These are phyloP conservation scores for Percopsis transmontana DNA, from an alignment of 2,113 vertebrate species.

Conservation along the genomic window DNA sequence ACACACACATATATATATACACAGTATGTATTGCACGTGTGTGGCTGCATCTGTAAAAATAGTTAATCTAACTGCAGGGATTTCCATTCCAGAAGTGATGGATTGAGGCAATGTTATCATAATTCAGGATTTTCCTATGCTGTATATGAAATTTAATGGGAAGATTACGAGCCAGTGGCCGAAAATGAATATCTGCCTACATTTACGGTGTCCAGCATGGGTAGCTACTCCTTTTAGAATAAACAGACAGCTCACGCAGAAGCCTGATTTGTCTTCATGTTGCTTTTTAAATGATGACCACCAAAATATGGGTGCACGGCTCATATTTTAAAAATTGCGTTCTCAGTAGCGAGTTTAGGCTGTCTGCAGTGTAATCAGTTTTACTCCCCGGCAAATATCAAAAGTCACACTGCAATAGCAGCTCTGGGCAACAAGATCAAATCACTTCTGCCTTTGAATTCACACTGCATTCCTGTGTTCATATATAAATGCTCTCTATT, in stretches of 20 bases:
- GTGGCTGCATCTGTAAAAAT: slow-evolving; percentile 18
- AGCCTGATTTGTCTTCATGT: neutral
- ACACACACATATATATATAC: no score
- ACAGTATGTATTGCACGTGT: no score
- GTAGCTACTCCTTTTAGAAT: neutral
- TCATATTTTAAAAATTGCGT: slow-evolving; percentile 14
- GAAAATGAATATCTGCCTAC: slow-evolving; percentile 21
- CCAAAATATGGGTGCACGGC: neutral
- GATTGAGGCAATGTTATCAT: slow-evolving; percentile 65
- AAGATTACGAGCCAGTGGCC: slow-evolving; percentile 37
- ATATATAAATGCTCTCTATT: neutral
- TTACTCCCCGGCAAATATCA: neutral
- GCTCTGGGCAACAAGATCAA: neutral
- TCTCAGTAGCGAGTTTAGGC: slow-evolving; percentile 1
- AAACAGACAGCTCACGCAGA: neutral
- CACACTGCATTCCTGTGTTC: neutral
- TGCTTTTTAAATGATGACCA: neutral
- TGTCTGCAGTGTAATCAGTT: neutral
- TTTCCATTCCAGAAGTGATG: slow-evolving; percentile 49
- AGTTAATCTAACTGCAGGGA: slow-evolving; percentile 40
- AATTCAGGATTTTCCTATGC: slow-evolving; percentile 49
- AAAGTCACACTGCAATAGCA: neutral
- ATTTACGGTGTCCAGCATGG: slow-evolving; percentile 9
- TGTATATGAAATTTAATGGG: slow-evolving; percentile 65
- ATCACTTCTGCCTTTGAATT: neutral